Conservation (phyloP, 2,888 invertebrate genomes). For the Elmis aenea region DNA sequence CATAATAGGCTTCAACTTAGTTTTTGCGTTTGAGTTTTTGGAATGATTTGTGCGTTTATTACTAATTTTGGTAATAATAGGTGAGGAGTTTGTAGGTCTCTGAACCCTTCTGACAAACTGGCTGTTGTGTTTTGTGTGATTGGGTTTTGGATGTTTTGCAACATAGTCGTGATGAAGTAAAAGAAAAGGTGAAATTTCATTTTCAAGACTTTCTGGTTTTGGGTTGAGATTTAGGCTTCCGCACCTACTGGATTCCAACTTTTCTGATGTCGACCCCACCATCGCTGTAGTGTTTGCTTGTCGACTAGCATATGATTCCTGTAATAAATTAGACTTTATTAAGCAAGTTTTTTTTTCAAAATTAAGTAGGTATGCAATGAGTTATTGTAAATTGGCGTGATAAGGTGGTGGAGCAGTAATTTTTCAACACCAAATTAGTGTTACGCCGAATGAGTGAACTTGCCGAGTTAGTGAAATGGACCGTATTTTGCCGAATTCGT, state of each 20-base stretch:
- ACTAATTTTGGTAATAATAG: neutral
- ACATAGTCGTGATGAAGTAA: slow-evolving; percentile 42
- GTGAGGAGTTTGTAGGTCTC: too few relatives aligned
- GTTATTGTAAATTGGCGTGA: too few relatives aligned
- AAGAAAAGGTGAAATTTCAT: slow-evolving; percentile 38
- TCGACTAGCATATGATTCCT: slow-evolving; percentile 48
- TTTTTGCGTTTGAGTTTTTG: slow-evolving; percentile 13
- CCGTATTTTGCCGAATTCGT: too few relatives aligned
- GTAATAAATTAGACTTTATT: too few relatives aligned
- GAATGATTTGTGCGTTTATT: slow-evolving; percentile 1
- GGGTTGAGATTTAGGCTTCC: slow-evolving; percentile 48
- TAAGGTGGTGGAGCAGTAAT: too few relatives aligned
- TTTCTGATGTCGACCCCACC: slow-evolving; percentile 85
- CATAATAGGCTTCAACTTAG: slow-evolving; percentile 14
- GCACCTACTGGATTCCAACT: slow-evolving; percentile 75
- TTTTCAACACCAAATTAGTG: too few relatives aligned
- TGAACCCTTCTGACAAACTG: slow-evolving; percentile 6
- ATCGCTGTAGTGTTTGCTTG: slow-evolving; percentile 59
- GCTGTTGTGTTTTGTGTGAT: slow-evolving; percentile 9
- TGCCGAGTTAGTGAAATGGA: too few relatives aligned
- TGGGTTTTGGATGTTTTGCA: slow-evolving; percentile 29
- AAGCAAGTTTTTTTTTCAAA: slow-evolving; percentile 1
- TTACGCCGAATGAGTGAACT: too few relatives aligned
- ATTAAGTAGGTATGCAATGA: neutral
- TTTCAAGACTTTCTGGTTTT: slow-evolving; percentile 24